Percentiles rank a stretch among this genome's conserved stretches.
Conservation (phyloP, 2,113 vertebrate species). For the Rhea pennata region DNA sequence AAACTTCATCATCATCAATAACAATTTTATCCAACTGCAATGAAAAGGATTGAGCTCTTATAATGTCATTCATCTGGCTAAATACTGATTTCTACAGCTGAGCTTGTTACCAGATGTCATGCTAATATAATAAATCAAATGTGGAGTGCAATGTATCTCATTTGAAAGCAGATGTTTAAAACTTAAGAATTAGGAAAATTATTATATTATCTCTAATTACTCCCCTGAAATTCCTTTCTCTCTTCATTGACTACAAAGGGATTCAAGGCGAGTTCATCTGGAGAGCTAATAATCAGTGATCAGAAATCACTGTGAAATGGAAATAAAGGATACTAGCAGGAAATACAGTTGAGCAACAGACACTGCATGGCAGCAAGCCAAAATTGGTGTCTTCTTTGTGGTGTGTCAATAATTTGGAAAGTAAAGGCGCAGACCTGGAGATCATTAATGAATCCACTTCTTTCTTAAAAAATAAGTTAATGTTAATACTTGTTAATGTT, state of each 20-base stretch:
- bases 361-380: not conserved
- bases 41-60: not conserved
- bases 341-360: slow-evolving; percentile 12
- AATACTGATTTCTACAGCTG: not conserved
- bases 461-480: not conserved
- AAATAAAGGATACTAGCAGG: slow-evolving; percentile 40
- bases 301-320: slow-evolving; percentile 14
- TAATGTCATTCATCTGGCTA: not conserved
- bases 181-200: not conserved
- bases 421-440: not conserved
- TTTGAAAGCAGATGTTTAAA: not conserved
- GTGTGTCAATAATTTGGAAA: not conserved
- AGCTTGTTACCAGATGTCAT: not conserved
- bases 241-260: not conserved
- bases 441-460: not conserved
- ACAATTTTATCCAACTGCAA: not conserved
- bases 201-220: not conserved
- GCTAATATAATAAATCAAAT: not conserved
- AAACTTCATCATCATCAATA: not conserved
- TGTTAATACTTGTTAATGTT: not conserved
- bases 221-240: slow-evolving; percentile 1
- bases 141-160: not conserved
- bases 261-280: slow-evolving; percentile 29
- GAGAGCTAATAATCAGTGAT: not conserved
- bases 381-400: not conserved